Evolutionary conservation across 2,888 invertebrate genomes (phyloP).

Genomic region (Sipha maydis): DNA sequence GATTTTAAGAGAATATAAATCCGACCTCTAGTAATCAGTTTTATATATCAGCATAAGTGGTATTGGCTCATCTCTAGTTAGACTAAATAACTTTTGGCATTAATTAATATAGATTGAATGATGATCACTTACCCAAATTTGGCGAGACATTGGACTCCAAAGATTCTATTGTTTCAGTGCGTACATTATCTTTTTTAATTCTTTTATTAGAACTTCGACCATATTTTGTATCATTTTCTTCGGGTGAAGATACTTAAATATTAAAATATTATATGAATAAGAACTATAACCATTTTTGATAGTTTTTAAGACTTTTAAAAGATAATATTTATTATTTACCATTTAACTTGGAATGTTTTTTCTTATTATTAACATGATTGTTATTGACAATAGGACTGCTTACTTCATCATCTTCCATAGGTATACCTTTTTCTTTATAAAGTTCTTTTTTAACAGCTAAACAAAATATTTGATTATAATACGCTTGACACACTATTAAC

Average conservation of each 20-base stretch:
- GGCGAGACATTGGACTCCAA: neutral
- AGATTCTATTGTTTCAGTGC: neutral
- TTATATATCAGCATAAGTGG: no score
- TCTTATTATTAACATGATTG: slow-evolving; percentile 20
- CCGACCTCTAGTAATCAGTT: no score
- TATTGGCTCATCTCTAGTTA: no score
- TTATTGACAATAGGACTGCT: neutral
- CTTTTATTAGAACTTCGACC: slow-evolving; percentile 14
- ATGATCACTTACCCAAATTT: slow-evolving; percentile 28
- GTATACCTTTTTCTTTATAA: neutral
- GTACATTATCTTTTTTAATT: neutral
- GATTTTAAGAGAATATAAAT: no score
- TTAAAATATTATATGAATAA: neutral
- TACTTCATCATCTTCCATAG: neutral
- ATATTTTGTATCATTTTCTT: neutral
- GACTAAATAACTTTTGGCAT: no score
- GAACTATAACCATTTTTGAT: neutral
- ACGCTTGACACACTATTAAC: neutral
- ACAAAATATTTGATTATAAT: neutral
- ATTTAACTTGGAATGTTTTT: slow-evolving; percentile 18
- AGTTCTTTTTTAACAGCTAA: neutral
- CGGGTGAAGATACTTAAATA: slow-evolving; percentile 20
- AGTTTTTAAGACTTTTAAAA: neutral
- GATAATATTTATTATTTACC: neutral
- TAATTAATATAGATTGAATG: no score